Percentiles rank a stretch among this genome's conserved stretches.
phyloP scores from a whole-genome alignment of 2,113 vertebrate species.

The Isichthys henryi region DNA sequence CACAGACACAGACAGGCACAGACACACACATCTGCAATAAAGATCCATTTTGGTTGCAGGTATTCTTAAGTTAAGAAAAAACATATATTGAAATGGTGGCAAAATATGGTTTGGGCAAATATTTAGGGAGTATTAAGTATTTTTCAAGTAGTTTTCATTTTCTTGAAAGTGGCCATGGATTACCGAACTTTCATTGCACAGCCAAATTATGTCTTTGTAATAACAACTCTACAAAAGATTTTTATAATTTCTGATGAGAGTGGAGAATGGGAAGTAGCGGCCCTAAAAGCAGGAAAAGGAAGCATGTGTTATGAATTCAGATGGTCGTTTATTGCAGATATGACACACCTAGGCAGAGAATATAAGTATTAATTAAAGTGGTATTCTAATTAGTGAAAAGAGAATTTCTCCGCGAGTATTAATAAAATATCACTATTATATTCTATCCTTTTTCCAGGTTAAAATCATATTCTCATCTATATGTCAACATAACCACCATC shows the following conservation, averaged over 20 bases:
- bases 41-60: not conserved
- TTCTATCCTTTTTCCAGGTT: not conserved
- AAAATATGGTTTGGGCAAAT: not conserved
- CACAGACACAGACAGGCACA: too few relatives aligned
- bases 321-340: not conserved
- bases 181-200: not conserved
- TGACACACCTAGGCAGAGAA: not conserved
- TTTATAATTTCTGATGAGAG: not conserved
- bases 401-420: not conserved
- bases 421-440: not conserved
- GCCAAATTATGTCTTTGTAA: not conserved
- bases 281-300: not conserved
- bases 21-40: not conserved
- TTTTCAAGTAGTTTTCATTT: not conserved
- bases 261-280: not conserved
- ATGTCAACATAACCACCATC: not conserved
- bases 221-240: slow-evolving; percentile 4
- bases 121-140: not conserved
- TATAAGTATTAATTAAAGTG: not conserved
- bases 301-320: not conserved
- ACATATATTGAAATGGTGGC: not conserved
- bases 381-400: not conserved
- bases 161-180: not conserved
- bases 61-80: not conserved
- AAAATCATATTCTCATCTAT: not conserved